Percentiles rank a stretch among this genome's conserved stretches.
Conservation (phyloP, 2,113 vertebrate species). For the Alaudala cheleensis region DNA sequence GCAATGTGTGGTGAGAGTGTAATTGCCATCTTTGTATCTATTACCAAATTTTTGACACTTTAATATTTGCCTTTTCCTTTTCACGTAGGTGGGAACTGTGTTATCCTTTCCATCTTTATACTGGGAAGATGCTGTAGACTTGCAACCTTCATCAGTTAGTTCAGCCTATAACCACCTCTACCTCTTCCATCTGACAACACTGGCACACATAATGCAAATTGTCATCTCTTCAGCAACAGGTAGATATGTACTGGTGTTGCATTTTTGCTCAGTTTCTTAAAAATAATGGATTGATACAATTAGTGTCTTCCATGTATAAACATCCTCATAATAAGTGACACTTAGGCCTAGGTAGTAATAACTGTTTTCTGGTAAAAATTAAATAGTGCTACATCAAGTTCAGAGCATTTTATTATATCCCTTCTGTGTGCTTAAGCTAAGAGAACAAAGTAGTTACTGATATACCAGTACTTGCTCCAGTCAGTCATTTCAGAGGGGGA, state of each 20-base stretch:
- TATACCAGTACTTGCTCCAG: neutral
- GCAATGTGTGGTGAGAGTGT: neutral
- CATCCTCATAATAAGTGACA: neutral
- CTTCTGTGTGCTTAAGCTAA: neutral
- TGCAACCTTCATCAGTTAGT: conserved; percentile 90
- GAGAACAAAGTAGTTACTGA: neutral
- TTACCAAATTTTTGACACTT: neutral
- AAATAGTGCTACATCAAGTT: neutral
- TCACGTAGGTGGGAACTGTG: conserved; percentile 85
- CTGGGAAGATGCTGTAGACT: conserved; percentile 88
- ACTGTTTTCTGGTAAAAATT: neutral
- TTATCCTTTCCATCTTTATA: conserved; percentile 91
- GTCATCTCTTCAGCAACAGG: conserved; percentile 81
- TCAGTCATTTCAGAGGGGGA: neutral
- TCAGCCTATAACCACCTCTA: conserved; percentile 92
- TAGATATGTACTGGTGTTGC: conserved; percentile 11
- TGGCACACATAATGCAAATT: conserved; percentile 91
- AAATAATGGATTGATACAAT: neutral
- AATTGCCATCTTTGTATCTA: neutral
- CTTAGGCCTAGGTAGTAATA: neutral
- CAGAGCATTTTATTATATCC: neutral
- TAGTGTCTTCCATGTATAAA: neutral
- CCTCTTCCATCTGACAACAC: conserved; percentile 91
- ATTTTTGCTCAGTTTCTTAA: neutral
- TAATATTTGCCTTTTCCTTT: conserved; percentile 11